Evolutionary conservation across 2,888 invertebrate genomes (phyloP).

Genomic region (Dysmachus trigonus): DNA sequence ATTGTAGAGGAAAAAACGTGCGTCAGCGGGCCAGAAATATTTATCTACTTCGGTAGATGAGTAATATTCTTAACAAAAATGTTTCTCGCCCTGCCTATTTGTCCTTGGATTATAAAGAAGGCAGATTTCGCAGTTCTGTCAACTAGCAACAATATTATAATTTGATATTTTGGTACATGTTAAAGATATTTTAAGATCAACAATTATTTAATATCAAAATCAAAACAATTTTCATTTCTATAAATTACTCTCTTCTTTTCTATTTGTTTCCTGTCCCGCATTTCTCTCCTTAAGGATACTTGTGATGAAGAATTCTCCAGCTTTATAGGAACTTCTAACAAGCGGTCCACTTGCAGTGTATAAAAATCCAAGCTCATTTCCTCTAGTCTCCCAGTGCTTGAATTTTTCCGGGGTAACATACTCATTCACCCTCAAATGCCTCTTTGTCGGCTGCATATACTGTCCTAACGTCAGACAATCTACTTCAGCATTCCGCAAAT

Average conservation of each 20-base stretch:
- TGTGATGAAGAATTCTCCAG: conserved; percentile 93
- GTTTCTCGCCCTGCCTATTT: no score
- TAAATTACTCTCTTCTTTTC: not conserved
- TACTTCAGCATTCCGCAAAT: conserved; percentile 82
- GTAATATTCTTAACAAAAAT: no score
- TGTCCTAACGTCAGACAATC: conserved; percentile 98
- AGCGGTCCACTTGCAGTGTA: conserved; percentile 98
- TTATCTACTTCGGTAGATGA: no score
- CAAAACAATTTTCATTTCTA: not conserved
- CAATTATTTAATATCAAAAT: not conserved
- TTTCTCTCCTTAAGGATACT: conserved; percentile 76
- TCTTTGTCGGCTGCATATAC: conserved; percentile 99
- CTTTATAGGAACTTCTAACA: conserved; percentile 95
- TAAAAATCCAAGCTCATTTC: conserved; percentile 86
- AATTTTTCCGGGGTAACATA: conserved; percentile 97
- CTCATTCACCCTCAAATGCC: conserved; percentile 92
- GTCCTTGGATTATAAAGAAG: no score
- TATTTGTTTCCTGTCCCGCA: not conserved
- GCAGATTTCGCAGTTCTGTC: no score
- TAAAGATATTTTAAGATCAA: not conserved
- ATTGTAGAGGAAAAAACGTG: no score
- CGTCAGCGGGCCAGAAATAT: no score
- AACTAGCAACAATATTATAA: not conserved
- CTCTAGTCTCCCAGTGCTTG: conserved; percentile 83
- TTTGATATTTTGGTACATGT: not conserved